Percentiles rank a stretch among this genome's conserved stretches.
These are phyloP conservation scores for Syrmaticus mikado DNA, from an alignment of 2,113 vertebrate genomes.

Conservation along the genomic window DNA sequence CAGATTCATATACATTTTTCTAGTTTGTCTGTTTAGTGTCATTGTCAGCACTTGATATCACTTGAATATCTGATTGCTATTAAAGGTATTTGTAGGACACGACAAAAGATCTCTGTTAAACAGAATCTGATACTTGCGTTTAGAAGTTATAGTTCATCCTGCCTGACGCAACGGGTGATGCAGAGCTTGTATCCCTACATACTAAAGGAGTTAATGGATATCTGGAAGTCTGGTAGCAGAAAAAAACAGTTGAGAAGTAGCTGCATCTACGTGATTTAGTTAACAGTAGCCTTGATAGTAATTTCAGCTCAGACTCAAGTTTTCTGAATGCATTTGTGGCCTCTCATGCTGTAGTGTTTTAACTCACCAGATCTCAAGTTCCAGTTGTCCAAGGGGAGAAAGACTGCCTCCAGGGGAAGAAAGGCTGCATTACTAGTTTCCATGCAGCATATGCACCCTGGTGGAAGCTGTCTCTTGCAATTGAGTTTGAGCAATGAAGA, in stretches of 20 bases:
- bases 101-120: fast-evolving
- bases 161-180: background rate
- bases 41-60: background rate
- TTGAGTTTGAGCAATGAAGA: background rate
- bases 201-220: background rate
- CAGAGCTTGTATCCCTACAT: background rate
- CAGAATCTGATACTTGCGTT: background rate
- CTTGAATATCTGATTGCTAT: background rate
- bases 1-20: background rate
- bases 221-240: background rate
- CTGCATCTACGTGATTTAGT: background rate
- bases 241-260: background rate
- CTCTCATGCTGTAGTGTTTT: background rate
- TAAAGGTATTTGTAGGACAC: background rate
- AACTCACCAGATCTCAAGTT: no score
- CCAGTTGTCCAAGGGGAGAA: background rate
- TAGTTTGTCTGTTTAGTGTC: background rate
- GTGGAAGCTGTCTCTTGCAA: background rate
- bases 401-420: background rate
- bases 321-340: background rate
- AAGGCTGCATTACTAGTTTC: background rate
- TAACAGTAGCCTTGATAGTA: background rate
- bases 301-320: background rate
- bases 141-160: background rate
- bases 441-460: background rate